Base-by-base conservation (phyloP, 2,888 invertebrate genomes). In the Argyra leucocephala region DNA sequence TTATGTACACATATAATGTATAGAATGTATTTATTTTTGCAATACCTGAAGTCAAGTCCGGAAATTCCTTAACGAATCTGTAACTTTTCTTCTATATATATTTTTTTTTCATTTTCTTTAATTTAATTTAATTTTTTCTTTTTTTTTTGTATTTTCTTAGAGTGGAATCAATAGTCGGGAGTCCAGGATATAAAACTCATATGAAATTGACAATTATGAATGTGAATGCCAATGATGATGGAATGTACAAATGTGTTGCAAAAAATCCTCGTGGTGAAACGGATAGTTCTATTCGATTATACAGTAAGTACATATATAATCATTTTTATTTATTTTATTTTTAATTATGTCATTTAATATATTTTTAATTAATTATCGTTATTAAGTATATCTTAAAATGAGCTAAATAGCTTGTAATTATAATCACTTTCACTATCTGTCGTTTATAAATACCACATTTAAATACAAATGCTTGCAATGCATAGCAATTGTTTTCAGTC, bases 251-350 rank as follows among this genome's bases (percentile, higher is more conserved):
- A 78, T 93, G 93, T 71, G 86, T 79, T 60, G 80, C 93, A 57
- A 93, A 93, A 80, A 94, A 94, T 81, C 92, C 93, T 18, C 83
- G 93, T 63, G 93, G 93, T 67, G 92, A 93, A 76, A 93, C 93
- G 1, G 93, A 93, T 79, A 93, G 93, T 69, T 88, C 88, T 63
- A 94, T 94, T 76, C 84, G 91, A 71, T 83, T 94, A 70, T 93
- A 93, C 81, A 90, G 93, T 93, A 82, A 89, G 91, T 85, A n/a
- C 62, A 10, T 12, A 37, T 61, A 64, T 21, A 36, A 57, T 62
- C 63, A 22, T 22, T 22, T 7, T 58, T n/a, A 22, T 58, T 58
- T n/a, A 22, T 58, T 5, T 21, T n/a, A n/a, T n/a, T n/a, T n/a
- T n/a, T n/a, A n/a, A n/a, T n/a, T n/a, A n/a, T n/a, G n/a, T n/a